Evolutionary conservation across 2,113 vertebrate species (phyloP).

Genomic region (Nerophis ophidion): DNA sequence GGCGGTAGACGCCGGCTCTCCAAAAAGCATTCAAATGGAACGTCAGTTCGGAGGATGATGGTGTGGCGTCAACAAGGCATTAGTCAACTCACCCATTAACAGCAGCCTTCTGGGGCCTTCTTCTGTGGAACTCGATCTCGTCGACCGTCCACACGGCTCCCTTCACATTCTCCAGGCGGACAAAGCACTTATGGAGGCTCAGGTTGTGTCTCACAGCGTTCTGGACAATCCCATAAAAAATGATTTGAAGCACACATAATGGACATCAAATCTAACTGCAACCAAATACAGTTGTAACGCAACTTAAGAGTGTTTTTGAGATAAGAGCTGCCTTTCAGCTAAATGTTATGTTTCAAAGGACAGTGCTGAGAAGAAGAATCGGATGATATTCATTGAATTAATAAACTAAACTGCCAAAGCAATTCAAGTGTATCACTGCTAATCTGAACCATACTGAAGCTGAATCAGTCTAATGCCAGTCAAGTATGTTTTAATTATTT

Average conservation of each 20-base stretch:
- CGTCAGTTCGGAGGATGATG: background rate
- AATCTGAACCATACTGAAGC: too few relatives aligned
- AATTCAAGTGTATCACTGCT: too few relatives aligned
- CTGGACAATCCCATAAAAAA: constrained; percentile 36
- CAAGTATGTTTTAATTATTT: too few relatives aligned
- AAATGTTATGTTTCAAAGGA: too few relatives aligned
- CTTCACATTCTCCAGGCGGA: constrained; percentile 74
- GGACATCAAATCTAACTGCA: background rate
- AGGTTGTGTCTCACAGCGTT: constrained; percentile 77
- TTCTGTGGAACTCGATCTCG: constrained; percentile 97
- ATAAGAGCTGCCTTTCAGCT: too few relatives aligned
- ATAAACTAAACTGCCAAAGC: too few relatives aligned
- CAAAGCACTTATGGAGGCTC: constrained; percentile 77
- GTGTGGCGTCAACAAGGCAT: constrained; percentile 2
- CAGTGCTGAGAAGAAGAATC: too few relatives aligned
- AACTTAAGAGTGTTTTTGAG: too few relatives aligned
- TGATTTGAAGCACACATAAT: background rate
- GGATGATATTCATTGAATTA: too few relatives aligned
- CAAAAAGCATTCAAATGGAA: background rate
- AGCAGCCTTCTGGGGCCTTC: constrained; percentile 96
- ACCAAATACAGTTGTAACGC: too few relatives aligned
- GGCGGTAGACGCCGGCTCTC: background rate
- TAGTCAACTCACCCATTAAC: constrained; percentile 75
- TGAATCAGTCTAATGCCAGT: too few relatives aligned
- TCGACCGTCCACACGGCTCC: constrained; percentile 90